These are phyloP conservation scores for Scopus umbretta DNA, from an alignment of 2,113 vertebrate genomes.

Conservation along the genomic window DNA sequence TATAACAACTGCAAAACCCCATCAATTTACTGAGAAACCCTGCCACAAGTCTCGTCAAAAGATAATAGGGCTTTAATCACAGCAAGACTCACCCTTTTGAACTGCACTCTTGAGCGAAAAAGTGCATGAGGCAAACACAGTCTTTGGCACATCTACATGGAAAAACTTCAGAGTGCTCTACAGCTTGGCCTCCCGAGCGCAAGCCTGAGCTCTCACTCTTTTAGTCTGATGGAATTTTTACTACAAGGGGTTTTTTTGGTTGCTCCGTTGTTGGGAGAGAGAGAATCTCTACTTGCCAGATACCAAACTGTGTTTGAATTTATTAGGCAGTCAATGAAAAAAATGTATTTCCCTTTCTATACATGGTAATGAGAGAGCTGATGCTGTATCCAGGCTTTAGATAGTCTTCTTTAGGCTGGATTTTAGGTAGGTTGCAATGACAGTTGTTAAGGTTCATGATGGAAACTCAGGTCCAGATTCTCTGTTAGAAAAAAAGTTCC, in stretches of 20 bases:
- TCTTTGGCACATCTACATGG: slow-evolving; percentile 45
- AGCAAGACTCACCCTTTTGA: slow-evolving; percentile 49
- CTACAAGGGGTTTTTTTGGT: background rate
- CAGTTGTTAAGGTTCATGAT: background rate
- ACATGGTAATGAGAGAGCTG: background rate
- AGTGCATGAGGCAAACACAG: slow-evolving; percentile 19
- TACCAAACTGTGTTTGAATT: background rate
- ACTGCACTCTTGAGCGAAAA: background rate
- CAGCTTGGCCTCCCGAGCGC: background rate
- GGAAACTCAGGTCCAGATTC: background rate
- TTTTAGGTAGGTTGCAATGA: background rate
- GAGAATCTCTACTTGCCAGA: background rate
- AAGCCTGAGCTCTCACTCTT: background rate
- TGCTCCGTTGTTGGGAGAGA: background rate
- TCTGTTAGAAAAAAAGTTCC: background rate
- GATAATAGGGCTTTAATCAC: slow-evolving; percentile 49
- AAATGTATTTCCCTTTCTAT: background rate
- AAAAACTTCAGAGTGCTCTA: slow-evolving; percentile 30
- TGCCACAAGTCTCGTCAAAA: background rate
- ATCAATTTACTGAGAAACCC: background rate
- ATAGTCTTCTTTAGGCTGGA: background rate
- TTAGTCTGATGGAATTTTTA: slow-evolving; percentile 12
- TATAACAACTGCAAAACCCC: background rate
- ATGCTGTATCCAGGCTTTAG: background rate
- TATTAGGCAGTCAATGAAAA: background rate